A percentile compares a stretch with the other conserved stretches of the same genome.
Evolutionary conservation across 2,888 invertebrate species (phyloP).

Genomic region (Tromatobia lineatoria): DNA sequence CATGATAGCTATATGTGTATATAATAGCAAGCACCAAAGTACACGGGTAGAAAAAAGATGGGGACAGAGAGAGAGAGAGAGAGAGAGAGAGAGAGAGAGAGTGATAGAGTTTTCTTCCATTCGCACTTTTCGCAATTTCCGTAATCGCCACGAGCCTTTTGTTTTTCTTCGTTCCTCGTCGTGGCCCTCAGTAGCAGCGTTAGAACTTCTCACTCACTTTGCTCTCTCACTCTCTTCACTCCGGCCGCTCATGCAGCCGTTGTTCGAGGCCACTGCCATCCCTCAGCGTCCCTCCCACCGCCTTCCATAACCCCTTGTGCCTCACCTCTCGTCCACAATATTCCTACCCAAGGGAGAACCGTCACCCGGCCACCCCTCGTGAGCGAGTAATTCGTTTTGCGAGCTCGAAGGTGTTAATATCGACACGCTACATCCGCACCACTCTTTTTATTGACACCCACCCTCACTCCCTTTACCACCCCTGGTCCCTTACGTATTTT

Average conservation of each 20-base stretch:
- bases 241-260: neutral
- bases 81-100: constrained; percentile 28
- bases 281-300: constrained; percentile 5
- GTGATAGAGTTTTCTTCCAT: constrained; percentile 40
- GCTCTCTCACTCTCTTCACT: neutral
- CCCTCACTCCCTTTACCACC: constrained; percentile 17
- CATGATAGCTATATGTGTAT: neutral
- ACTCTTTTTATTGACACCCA: constrained; percentile 33
- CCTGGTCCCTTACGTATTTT: constrained; percentile 30
- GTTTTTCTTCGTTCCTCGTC: constrained; percentile 45
- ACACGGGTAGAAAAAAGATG: constrained; percentile 2
- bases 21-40: constrained; percentile 8
- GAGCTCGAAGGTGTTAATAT: constrained; percentile 70
- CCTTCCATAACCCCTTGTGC: constrained; percentile 21
- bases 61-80: constrained; percentile 49
- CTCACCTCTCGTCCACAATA: constrained; percentile 29
- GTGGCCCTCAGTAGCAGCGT: constrained; percentile 19
- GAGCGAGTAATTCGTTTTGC: constrained; percentile 69
- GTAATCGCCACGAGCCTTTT: constrained; percentile 59
- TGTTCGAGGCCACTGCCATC: constrained; percentile 24
- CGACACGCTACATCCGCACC: constrained; percentile 54
- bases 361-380: constrained; percentile 33
- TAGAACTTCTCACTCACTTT: constrained; percentile 27
- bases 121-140: constrained; percentile 40
- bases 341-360: constrained; percentile 28